phyloP scores from a whole-genome alignment of 2,113 vertebrate species.

The Elephas maximus region DNA sequence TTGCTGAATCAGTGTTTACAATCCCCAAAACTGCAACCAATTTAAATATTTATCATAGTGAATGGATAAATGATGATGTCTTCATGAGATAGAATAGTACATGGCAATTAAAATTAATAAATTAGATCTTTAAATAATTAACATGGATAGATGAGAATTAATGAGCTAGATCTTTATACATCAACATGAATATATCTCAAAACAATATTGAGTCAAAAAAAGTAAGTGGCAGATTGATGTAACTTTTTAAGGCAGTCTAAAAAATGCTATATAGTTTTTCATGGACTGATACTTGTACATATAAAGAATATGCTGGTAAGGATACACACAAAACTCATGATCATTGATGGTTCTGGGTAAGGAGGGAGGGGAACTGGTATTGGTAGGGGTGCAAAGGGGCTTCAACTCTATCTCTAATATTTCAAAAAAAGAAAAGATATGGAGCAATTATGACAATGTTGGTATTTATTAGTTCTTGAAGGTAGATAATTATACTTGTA shows the following conservation, averaged over 20 bases:
- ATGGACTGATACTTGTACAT: background rate
- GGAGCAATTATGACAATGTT: background rate
- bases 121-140: background rate
- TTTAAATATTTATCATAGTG: conserved; percentile 13
- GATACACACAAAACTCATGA: background rate
- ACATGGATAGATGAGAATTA: background rate
- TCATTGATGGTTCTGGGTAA: background rate
- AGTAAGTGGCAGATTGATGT: background rate
- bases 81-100: background rate
- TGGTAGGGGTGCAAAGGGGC: background rate
- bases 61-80: background rate
- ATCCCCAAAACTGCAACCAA: background rate
- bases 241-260: background rate
- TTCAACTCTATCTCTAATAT: background rate
- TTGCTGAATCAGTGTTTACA: conserved; percentile 37
- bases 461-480: conserved; percentile 11
- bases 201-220: conserved; percentile 12
- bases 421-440: background rate
- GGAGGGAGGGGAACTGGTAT: background rate
- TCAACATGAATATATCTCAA: background rate
- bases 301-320: background rate
- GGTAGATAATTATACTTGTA: background rate
- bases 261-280: background rate
- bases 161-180: conserved; percentile 4
- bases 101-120: conserved; percentile 28